phyloP scores from a whole-genome alignment of 2,888 invertebrate genomes.

The Flexamia atlantica region DNA sequence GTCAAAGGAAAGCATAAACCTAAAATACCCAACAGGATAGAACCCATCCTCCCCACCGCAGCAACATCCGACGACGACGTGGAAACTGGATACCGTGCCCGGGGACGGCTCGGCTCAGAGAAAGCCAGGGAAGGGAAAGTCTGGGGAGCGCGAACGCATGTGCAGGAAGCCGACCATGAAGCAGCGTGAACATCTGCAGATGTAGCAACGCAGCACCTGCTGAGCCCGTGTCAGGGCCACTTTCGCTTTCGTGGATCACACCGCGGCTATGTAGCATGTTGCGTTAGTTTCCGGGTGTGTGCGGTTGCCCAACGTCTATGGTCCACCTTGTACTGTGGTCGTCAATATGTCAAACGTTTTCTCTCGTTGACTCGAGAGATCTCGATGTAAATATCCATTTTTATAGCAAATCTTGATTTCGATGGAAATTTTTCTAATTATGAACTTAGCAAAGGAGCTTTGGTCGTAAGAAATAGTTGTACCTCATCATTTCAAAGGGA shows the following conservation, averaged over 20 bases:
- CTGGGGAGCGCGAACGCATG: background rate
- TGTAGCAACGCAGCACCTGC: slow-evolving; percentile 41
- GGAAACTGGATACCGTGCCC: background rate
- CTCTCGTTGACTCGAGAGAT: too few relatives aligned
- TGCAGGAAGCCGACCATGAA: slow-evolving; percentile 38
- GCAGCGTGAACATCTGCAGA: slow-evolving; percentile 35
- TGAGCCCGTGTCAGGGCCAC: slow-evolving; percentile 29
- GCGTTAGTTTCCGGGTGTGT: background rate
- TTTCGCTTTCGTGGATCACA: slow-evolving; percentile 36
- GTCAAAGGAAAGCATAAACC: too few relatives aligned
- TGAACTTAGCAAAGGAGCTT: too few relatives aligned
- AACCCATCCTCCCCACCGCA: background rate
- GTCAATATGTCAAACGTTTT: too few relatives aligned
- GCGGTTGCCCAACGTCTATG: slow-evolving; percentile 4
- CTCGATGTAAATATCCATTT: too few relatives aligned
- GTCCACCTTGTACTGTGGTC: too few relatives aligned
- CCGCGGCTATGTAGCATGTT: slow-evolving; percentile 30
- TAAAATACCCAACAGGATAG: background rate
- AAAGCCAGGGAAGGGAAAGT: slow-evolving; percentile 20
- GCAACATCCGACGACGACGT: background rate
- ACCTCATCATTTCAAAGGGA: too few relatives aligned
- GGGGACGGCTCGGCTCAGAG: background rate
- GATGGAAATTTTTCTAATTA: too few relatives aligned
- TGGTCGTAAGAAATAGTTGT: too few relatives aligned
- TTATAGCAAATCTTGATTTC: too few relatives aligned